Base-by-base conservation (phyloP, 2,113 vertebrate genomes). In the Chaenogobius annularis region DNA sequence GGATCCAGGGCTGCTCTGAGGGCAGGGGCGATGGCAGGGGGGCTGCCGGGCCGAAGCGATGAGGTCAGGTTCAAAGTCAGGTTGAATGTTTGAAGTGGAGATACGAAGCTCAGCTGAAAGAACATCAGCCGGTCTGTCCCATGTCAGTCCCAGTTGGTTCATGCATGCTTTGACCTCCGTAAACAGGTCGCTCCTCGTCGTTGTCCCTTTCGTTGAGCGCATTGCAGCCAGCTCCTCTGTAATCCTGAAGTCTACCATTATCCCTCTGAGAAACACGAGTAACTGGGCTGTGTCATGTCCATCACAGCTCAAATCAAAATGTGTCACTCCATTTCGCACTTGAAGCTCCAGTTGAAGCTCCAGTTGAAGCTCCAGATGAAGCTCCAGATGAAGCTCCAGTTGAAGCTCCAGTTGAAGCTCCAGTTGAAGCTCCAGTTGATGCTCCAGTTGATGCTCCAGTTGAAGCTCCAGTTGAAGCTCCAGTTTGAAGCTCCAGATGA, bases 11-110 rank as follows among this genome's bases (percentile, higher is more conserved):
- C n/a, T n/a, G n/a, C n/a, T n/a, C n/a, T n/a, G n/a, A n/a, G n/a
- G n/a, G n/a, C n/a, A n/a, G n/a, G n/a, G n/a, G n/a, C n/a, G n/a
- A n/a, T n/a, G n/a, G n/a, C n/a, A n/a, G n/a, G n/a, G n/a, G n/a
- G n/a, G n/a, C n/a, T n/a, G n/a, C n/a, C n/a, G n/a, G n/a, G n/a
- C n/a, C n/a, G n/a, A n/a, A n/a, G n/a, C n/a, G n/a, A n/a, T n/a
- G n/a, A n/a, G n/a, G n/a, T n/a, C n/a, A n/a, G n/a, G n/a, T n/a
- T 63, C 26, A 10, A 75, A 80, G 48, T 72, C 74, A 63, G 74
- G 56, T 37, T 61, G n/a, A 63, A 68, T 79, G 48, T 65, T 40
- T 69, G 70, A 73, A 10, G 70, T 69, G 22, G 64, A 40, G 20
- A 75, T 75, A 47, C 7, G 35, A 63, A 75, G 65, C 22, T 76